These are phyloP conservation scores for Dipodomys spectabilis DNA, from an alignment of 2,113 vertebrate genomes.

Conservation along the genomic window DNA sequence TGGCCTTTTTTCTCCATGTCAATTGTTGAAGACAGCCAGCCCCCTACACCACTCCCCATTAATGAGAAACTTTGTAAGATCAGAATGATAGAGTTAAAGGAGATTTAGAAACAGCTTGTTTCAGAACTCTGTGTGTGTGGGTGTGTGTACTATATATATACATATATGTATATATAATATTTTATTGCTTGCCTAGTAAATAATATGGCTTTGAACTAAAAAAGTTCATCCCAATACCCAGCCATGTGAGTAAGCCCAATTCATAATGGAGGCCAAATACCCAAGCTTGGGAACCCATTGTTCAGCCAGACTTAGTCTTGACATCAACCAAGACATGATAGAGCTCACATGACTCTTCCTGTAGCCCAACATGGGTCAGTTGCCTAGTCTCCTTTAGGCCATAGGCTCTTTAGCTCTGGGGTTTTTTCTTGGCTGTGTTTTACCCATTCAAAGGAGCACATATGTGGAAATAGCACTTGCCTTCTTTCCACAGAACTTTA, in stretches of 20 bases:
- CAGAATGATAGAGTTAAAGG: neutral
- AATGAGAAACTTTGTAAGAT: neutral
- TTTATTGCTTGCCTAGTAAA: neutral
- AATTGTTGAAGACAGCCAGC: neutral
- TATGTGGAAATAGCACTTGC: neutral
- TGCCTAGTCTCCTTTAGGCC: neutral
- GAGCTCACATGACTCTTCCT: neutral
- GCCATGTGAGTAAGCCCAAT: neutral
- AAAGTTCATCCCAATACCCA: neutral
- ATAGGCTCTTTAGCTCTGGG: neutral
- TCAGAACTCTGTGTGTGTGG: neutral
- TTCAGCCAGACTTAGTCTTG: neutral
- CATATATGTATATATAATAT: neutral
- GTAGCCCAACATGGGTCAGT: neutral
- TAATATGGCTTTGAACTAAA: neutral
- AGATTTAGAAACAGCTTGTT: neutral
- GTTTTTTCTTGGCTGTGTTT: neutral
- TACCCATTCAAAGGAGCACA: neutral
- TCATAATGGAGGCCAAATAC: neutral
- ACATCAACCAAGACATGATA: neutral
- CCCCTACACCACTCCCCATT: neutral
- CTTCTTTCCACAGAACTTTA: constrained; percentile 22
- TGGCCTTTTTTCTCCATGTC: neutral
- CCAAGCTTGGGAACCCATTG: neutral
- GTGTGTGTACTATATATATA: too few species aligned